A percentile compares a stretch with the other conserved stretches of the same genome.
Conservation (phyloP, 1,140 invertebrate genomes). For the Drosophila pseudoananassae region DNA sequence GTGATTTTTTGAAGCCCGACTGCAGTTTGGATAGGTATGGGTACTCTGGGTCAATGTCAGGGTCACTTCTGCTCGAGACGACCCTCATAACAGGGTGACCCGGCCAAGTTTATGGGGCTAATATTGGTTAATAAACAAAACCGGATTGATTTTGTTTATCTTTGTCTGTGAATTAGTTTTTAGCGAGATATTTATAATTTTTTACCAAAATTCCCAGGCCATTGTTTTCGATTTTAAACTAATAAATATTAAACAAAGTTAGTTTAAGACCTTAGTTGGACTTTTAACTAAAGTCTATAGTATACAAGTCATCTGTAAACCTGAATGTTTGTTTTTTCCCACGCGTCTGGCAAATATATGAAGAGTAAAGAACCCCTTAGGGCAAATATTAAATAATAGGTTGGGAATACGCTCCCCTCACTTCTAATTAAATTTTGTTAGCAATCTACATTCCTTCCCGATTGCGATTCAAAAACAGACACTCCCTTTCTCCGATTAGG, state of each 20-base stretch:
- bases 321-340: neutral
- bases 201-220: neutral
- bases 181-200: neutral
- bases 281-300: conserved; percentile 3
- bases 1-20: neutral
- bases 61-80: conserved; percentile 28
- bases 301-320: neutral
- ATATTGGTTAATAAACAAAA: conserved; percentile 19
- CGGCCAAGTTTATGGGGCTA: conserved; percentile 20
- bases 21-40: conserved; percentile 6
- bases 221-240: neutral
- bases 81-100: conserved; percentile 36
- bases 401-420: neutral
- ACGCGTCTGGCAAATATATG: conserved; percentile 1
- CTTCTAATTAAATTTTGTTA: conserved; percentile 14
- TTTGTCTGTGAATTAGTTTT: neutral
- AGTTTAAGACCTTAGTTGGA: too few species aligned
- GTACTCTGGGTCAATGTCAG: conserved; percentile 58
- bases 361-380: conserved; percentile 21
- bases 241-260: too few species aligned
- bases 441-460: conserved; percentile 18
- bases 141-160: conserved; percentile 1
- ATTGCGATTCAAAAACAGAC: conserved; percentile 20
- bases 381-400: conserved; percentile 28
- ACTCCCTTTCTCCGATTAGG: conserved; percentile 34